Base-by-base conservation (phyloP, 2,113 vertebrate species). In the Lethenteron reissneri region DNA sequence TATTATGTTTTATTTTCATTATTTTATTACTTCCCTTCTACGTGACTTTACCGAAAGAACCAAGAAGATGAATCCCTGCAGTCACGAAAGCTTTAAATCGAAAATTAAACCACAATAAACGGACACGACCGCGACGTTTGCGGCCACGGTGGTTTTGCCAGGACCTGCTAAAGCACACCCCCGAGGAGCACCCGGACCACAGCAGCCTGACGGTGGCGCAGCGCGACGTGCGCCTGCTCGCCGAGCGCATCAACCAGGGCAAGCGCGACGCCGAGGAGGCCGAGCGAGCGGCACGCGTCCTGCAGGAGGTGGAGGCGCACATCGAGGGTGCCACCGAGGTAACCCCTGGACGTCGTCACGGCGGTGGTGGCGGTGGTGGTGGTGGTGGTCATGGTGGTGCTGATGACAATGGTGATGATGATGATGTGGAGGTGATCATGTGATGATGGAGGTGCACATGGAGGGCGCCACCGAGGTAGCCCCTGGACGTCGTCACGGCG, bases 221-320 rank as follows among this genome's bases (percentile, higher is more conserved):
- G 77, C 84, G 85, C 75, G 89, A 88, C 82, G 92, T 99, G 80
- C 96, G 97, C 78, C 83, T 89, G 6, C 78, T 99, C 80, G 94
- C 92, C 0, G 94, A 99, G 77, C 87, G 83, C 78, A 97, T 99
- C 79, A 99, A 99, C 78, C 90, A 92, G 81, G 92, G 94, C 2
- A 88, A 92, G 71, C 87, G 85, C 71, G 95, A 83, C 0, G 94
- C 94, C 0, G 94, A 99, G 78, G 94, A 99, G 78, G 89, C 87
- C 2, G 94, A 99, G 79, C 81, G 84, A 58, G 92, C 95, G 1
- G 83, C 90, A 2, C 81, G 94, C 0, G 87, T 99, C 10, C 88
- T 99, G 79, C 91, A 95, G 81, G 94, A 99, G 83, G 95, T 99
- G 0, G 94, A 97, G 79, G 85, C 91, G 2, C 94, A 99, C 79